Percentiles rank a stretch among this genome's conserved stretches.
Evolutionary conservation across 2,888 invertebrate genomes (phyloP).

Genomic region (Baccha elongata): DNA sequence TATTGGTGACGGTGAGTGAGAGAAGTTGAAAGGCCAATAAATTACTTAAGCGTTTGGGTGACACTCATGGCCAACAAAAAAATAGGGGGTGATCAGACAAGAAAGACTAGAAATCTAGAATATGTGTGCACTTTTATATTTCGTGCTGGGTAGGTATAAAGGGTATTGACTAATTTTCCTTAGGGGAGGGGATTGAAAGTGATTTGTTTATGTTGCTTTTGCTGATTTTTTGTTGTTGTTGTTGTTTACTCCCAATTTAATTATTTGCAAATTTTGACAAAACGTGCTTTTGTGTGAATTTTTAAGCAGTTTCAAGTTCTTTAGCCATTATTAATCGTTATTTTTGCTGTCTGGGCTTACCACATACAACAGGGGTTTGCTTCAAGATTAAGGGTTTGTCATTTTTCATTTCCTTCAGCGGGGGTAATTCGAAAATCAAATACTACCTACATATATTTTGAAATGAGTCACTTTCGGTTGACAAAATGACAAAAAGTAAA

Average conservation of each 20-base stretch:
- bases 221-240: too few relatives aligned
- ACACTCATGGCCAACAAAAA: conserved; percentile 61
- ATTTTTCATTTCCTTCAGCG: background rate
- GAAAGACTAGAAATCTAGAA: conserved; percentile 6
- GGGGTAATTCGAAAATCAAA: conserved; percentile 53
- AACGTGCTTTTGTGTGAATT: conserved; percentile 55
- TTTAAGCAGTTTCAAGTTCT: conserved; percentile 55
- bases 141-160: background rate
- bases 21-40: conserved; percentile 70
- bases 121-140: background rate
- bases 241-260: conserved; percentile 4
- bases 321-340: conserved; percentile 58
- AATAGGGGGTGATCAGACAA: conserved; percentile 28
- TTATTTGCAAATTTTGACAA: conserved; percentile 30
- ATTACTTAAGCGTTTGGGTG: conserved; percentile 71
- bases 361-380: conserved; percentile 24
- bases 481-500: conserved; percentile 28
- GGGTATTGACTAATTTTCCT: conserved; percentile 51
- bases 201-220: conserved; percentile 55
- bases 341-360: conserved; percentile 44
- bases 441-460: conserved; percentile 3
- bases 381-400: conserved; percentile 15
- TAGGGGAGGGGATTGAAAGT: conserved; percentile 42
- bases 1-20: conserved; percentile 4
- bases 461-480: conserved; percentile 42